Evolutionary conservation across 2,888 invertebrate genomes (phyloP).

Genomic region (Epinotia brunnichana): DNA sequence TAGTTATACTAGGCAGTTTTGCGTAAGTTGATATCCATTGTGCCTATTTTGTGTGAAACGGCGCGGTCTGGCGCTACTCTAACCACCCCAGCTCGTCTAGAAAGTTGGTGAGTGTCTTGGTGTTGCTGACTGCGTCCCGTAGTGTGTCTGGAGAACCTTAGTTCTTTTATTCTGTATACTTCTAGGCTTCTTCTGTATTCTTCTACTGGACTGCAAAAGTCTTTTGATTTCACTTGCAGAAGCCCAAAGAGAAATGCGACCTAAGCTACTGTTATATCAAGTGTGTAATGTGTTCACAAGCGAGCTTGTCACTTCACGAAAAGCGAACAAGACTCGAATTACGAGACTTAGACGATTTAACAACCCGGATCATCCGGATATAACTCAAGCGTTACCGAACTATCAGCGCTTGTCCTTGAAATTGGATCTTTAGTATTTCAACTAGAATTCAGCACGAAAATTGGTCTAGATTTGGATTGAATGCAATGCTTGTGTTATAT

Average conservation of each 20-base stretch:
- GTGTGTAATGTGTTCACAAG: constrained; percentile 2
- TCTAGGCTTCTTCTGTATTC: too few species aligned
- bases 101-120: too few species aligned
- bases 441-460: background rate
- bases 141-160: too few species aligned
- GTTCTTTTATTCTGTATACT: too few species aligned
- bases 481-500: background rate
- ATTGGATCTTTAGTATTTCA: constrained; percentile 1
- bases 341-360: constrained; percentile 15
- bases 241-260: background rate
- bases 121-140: too few species aligned
- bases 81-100: too few species aligned
- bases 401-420: background rate
- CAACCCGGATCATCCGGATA: constrained; percentile 19
- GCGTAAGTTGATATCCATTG: too few species aligned
- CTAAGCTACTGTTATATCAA: background rate
- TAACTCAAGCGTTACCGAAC: constrained; percentile 3
- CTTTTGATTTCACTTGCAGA: too few species aligned
- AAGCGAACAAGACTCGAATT: constrained; percentile 21
- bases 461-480: background rate
- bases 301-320: constrained; percentile 21
- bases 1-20: too few species aligned
- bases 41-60: too few species aligned
- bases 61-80: too few species aligned
- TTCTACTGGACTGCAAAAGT: too few species aligned